Evolutionary conservation across 2,797 vertebrate genomes (phyloP).

Genomic region (Avahi laniger): DNA sequence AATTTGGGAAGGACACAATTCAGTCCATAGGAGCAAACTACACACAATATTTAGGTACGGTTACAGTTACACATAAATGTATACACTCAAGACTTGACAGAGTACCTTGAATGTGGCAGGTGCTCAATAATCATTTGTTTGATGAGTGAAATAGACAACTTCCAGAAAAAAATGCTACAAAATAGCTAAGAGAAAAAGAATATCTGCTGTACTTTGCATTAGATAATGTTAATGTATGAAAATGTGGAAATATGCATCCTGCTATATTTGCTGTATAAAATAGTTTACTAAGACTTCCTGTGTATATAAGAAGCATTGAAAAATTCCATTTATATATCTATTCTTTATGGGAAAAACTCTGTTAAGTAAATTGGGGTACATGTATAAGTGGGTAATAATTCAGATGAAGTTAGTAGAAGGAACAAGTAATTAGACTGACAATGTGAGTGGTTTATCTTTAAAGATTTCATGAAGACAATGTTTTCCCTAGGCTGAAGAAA

Average conservation of each 20-base stretch:
- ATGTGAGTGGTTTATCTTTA: neutral
- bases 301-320: neutral
- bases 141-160: neutral
- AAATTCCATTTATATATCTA: neutral
- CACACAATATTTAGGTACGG: neutral
- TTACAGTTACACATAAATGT: neutral
- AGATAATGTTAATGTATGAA: neutral
- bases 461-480: neutral
- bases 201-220: neutral
- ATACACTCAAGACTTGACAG: neutral
- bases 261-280: constrained; percentile 10
- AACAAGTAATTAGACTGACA: neutral
- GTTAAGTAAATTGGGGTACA: neutral
- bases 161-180: neutral
- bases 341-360: neutral
- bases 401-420: constrained; percentile 28
- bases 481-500: neutral
- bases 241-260: neutral
- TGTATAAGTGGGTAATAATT: neutral
- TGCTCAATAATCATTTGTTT: neutral
- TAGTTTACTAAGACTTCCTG: neutral
- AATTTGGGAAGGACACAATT: neutral
- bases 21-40: neutral
- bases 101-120: neutral
- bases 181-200: neutral